Base-by-base conservation (phyloP, 2,888 invertebrate genomes). In the Cordilura impudica region DNA sequence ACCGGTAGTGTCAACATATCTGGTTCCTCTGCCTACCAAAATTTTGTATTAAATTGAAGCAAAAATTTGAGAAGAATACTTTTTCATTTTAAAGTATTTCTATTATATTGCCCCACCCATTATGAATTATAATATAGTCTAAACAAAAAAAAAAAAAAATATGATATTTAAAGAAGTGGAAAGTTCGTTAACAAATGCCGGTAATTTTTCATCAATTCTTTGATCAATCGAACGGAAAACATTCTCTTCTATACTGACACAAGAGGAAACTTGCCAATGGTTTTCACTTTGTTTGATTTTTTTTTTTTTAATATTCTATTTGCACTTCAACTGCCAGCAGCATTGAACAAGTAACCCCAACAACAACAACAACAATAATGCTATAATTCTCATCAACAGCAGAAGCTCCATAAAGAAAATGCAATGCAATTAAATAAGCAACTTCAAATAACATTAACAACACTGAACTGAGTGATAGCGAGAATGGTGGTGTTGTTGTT, bases 181-280 rank as follows among this genome's bases (percentile, higher is more conserved):
- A 69, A 78, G 58, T 70, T 65, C 43, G 39, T 58, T 66, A 65
- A 67, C 45, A 78, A 79, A 67, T 75, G 63, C 67, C 79, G 75
- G 79, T 63, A 72, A 69, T 72, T 67, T 79, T 72, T 26, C 63
- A 75, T 67, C 60, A 79, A 79, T 51, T 53, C 81, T 82, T 82
- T 82, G 82, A 82, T 82, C 82, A 81, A 79, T 81, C 81, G 79
- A 79, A 67, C 79, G 82, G 81, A 79, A 82, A 82, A 78, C 54
- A 66, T 74, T 66, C 53, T 53, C n/a, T n/a, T n/a, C n/a, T n/a
- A n/a, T n/a, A 60, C 69, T 70, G 65, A 60, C 60, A 70, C 58
- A 35, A 74, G 45, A 53, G 39, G 26, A 53, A 70, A 70, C 39
- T 54, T 60, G 60, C 61, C 49, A 75, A 56, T 35, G 54, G 67